Conservation (phyloP, 2,113 vertebrate species). For the Cromileptes altivelis region DNA sequence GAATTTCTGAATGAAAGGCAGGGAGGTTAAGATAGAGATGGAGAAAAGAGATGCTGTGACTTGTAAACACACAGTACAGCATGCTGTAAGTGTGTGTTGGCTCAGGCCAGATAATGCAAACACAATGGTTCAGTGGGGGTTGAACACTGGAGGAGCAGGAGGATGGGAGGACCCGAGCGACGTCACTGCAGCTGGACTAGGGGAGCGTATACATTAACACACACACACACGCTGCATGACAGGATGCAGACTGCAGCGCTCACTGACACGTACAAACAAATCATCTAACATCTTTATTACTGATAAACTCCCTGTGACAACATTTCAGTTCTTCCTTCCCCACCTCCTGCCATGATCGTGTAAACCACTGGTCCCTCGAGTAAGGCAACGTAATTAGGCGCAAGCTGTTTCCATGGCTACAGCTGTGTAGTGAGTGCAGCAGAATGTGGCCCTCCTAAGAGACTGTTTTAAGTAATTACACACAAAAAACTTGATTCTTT, state of each 20-base stretch:
- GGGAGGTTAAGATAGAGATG: neutral
- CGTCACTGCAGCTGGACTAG: constrained; percentile 54
- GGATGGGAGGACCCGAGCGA: constrained; percentile 37
- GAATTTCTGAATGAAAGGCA: neutral
- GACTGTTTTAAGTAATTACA: constrained; percentile 5
- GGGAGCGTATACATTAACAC: constrained; percentile 12
- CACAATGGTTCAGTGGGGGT: constrained; percentile 16
- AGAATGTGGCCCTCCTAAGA: neutral
- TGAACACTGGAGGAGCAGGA: neutral
- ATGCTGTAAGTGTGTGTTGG: constrained; percentile 16
- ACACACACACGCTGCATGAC: constrained; percentile 15
- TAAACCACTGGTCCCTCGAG: constrained; percentile 24
- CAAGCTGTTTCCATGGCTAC: constrained; percentile 70
- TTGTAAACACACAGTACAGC: constrained; percentile 35
- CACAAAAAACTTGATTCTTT: neutral
- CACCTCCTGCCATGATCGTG: neutral
- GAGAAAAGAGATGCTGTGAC: neutral
- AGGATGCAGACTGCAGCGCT: constrained; percentile 4
- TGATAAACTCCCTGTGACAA: neutral
- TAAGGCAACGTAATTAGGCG: constrained; percentile 31
- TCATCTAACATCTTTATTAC: neutral
- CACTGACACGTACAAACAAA: neutral
- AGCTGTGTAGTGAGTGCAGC: constrained; percentile 1
- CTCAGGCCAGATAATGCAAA: constrained; percentile 20
- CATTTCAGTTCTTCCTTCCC: constrained; percentile 15